Evolutionary conservation across 2,888 invertebrate species (phyloP).

Genomic region (Allygus modestus): DNA sequence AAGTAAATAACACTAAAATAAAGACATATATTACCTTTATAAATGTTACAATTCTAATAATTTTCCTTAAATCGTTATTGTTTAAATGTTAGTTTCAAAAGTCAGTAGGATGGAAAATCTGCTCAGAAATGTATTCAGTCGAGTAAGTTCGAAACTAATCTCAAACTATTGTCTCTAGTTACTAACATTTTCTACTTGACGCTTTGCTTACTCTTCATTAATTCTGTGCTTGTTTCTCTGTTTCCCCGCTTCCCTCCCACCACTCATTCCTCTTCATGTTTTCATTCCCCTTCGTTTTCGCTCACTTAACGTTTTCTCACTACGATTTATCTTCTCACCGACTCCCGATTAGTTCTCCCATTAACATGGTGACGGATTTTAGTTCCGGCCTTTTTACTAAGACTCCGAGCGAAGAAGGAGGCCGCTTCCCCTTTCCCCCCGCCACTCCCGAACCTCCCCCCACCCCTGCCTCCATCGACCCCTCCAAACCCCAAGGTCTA

Average conservation of each 20-base stretch:
- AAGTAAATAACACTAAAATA: too few species aligned
- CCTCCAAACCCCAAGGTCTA: slow-evolving; percentile 69
- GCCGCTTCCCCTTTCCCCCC: slow-evolving; percentile 80
- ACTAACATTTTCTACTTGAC: slow-evolving; percentile 22
- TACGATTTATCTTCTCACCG: background rate
- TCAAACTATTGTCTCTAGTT: background rate
- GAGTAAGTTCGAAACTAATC: too few species aligned
- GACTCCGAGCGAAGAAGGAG: slow-evolving; percentile 94
- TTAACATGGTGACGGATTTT: slow-evolving; percentile 96
- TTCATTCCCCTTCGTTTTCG: slow-evolving; percentile 15
- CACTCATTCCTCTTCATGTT: slow-evolving; percentile 24
- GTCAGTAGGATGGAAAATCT: too few species aligned
- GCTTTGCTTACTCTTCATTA: slow-evolving; percentile 56
- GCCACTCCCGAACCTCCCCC: slow-evolving; percentile 79
- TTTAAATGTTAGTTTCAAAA: too few species aligned
- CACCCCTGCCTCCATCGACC: slow-evolving; percentile 78
- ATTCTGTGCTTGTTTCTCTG: slow-evolving; percentile 59
- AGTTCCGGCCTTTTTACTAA: slow-evolving; percentile 95
- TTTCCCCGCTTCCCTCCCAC: slow-evolving; percentile 52
- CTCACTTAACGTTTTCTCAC: background rate
- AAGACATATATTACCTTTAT: too few species aligned
- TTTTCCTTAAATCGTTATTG: too few species aligned
- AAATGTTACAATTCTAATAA: too few species aligned
- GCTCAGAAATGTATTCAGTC: too few species aligned
- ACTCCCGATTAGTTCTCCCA: slow-evolving; percentile 84